Percentiles rank a stretch among this genome's conserved stretches.
Conservation (phyloP, 2,888 invertebrate species). For the Ypsolopha scabrella region DNA sequence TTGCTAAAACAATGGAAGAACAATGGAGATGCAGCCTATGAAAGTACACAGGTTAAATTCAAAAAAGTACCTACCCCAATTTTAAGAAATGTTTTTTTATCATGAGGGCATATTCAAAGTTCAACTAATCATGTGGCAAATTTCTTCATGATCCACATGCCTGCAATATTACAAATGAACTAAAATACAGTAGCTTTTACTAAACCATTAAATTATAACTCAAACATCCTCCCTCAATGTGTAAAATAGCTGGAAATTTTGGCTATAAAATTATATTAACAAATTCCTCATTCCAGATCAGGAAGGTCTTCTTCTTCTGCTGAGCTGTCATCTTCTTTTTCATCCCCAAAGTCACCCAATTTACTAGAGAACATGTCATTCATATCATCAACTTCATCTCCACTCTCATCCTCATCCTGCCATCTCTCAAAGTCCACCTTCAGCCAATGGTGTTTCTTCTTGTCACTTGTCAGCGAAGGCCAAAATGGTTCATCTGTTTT, state of each 20-base stretch:
- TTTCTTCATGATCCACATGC: not conserved
- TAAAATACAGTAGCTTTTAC: not conserved
- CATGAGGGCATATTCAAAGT: too few relatives aligned
- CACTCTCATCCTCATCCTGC: constrained; percentile 96
- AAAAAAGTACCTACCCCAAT: too few relatives aligned
- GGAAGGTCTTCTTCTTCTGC: constrained; percentile 81
- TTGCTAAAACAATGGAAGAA: too few relatives aligned
- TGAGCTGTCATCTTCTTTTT: constrained; percentile 73
- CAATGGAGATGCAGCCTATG: too few relatives aligned
- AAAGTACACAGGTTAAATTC: too few relatives aligned
- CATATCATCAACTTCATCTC: constrained; percentile 72
- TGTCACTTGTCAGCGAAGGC: constrained; percentile 88
- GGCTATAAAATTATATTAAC: not conserved
- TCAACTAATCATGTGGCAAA: not conserved
- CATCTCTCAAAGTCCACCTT: constrained; percentile 98
- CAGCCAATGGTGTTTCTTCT: constrained; percentile 93
- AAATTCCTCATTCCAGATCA: constrained; percentile 68
- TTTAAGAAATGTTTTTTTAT: too few relatives aligned
- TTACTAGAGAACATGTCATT: constrained; percentile 48
- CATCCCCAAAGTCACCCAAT: constrained; percentile 33
- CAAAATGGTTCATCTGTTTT: constrained; percentile 80
- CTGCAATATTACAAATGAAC: not conserved
- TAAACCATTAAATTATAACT: not conserved
- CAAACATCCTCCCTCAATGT: not conserved
- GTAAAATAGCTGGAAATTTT: constrained; percentile 6